These are phyloP conservation scores for Monochamus saltuarius DNA, from an alignment of 1,140 invertebrate species.

Conservation along the genomic window DNA sequence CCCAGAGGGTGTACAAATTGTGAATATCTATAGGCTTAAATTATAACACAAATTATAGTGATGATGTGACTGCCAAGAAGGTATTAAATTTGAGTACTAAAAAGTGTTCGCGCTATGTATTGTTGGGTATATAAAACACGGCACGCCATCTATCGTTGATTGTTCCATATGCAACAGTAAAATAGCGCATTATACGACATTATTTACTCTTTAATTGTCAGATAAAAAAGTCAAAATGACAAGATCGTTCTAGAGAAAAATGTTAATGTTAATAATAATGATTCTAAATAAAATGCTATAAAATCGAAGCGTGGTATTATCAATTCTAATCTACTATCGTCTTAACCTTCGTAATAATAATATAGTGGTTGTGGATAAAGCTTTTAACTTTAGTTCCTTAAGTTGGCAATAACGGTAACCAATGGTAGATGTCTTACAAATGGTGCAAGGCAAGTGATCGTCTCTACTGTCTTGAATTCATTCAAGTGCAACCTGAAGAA, in stretches of 20 bases:
- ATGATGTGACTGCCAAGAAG: not conserved
- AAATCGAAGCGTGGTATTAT: no score
- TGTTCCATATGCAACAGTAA: not conserved
- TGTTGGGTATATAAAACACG: not conserved
- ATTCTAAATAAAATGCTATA: no score
- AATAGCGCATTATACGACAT: no score
- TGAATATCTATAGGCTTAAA: constrained; percentile 33
- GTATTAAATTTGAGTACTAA: not conserved
- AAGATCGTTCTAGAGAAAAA: no score
- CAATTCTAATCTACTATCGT: no score
- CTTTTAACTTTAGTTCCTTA: no score
- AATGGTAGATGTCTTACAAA: constrained; percentile 45
- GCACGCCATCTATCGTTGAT: not conserved
- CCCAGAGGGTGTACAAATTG: constrained; percentile 59
- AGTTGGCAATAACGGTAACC: not conserved
- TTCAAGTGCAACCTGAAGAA: constrained; percentile 65
- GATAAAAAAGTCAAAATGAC: no score
- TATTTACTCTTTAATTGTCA: no score
- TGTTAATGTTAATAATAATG: no score
- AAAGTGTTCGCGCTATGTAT: not conserved
- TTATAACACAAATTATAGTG: not conserved
- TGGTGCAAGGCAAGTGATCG: constrained; percentile 60
- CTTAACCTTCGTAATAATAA: no score
- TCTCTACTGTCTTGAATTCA: constrained; percentile 55
- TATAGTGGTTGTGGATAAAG: no score